Evolutionary conservation across 2,113 vertebrate species (phyloP).

Genomic region (Proterorhinus semilunaris): DNA sequence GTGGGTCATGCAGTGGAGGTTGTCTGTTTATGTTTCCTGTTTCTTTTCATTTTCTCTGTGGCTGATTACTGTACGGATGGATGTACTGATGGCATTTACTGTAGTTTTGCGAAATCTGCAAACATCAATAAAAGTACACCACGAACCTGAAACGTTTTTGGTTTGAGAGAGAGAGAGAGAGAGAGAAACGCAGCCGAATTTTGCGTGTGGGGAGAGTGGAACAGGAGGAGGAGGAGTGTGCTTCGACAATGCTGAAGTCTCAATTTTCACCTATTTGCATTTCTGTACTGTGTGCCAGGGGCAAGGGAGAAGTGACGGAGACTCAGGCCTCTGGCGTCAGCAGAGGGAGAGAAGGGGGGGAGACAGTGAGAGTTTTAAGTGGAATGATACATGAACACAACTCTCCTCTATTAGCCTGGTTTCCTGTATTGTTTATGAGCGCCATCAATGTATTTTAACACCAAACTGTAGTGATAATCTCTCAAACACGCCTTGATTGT

Average conservation of each 20-base stretch:
- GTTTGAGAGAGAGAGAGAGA: constrained; percentile 27
- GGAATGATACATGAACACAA: constrained; percentile 60
- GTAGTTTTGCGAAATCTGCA: constrained; percentile 70
- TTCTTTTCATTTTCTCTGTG: constrained; percentile 63
- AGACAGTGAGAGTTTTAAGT: constrained; percentile 46
- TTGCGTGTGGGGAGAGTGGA: not conserved
- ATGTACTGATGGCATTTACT: constrained; percentile 73
- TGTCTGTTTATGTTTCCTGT: constrained; percentile 63
- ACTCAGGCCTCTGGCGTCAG: constrained; percentile 28
- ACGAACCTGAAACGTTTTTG: constrained; percentile 53
- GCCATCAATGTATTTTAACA: constrained; percentile 22
- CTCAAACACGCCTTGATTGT: too few species aligned
- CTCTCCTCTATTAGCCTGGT: constrained; percentile 57
- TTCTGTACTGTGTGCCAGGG: constrained; percentile 49
- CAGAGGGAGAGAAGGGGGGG: constrained; percentile 35
- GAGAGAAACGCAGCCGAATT: too few species aligned
- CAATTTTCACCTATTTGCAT: constrained; percentile 66
- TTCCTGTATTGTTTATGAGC: constrained; percentile 17
- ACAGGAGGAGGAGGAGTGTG: constrained; percentile 34
- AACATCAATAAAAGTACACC: constrained; percentile 75
- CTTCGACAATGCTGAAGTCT: constrained; percentile 57
- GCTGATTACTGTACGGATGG: constrained; percentile 76
- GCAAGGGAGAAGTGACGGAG: constrained; percentile 61
- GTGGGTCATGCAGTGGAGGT: constrained; percentile 74
- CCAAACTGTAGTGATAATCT: constrained; percentile 8